Percentiles rank a stretch among this genome's conserved stretches.
phyloP scores from a whole-genome alignment of 53 echinoderm and acorn worm genomes.

The Antedon mediterranea region DNA sequence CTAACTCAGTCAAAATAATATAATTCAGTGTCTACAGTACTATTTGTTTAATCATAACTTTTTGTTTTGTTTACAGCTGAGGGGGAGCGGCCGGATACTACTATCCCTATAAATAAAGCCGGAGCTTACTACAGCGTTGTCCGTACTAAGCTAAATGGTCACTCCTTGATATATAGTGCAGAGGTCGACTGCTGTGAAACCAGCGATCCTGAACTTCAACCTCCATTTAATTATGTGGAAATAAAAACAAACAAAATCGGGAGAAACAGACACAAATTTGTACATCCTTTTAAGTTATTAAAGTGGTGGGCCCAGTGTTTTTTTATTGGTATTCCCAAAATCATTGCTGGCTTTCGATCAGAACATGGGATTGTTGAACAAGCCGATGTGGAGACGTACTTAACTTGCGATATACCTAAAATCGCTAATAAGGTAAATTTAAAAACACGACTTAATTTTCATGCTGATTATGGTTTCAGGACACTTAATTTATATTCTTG shows the following conservation, averaged over 20 bases:
- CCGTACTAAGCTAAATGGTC: constrained; percentile 27
- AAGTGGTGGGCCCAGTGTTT: constrained; percentile 96
- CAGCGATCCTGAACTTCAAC: constrained; percentile 13
- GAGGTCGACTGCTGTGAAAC: constrained; percentile 71
- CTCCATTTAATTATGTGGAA: constrained; percentile 58
- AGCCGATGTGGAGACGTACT: constrained; percentile 43
- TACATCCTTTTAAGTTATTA: constrained; percentile 50
- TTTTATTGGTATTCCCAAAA: constrained; percentile 69
- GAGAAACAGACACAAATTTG: constrained; percentile 36
- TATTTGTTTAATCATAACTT: too few relatives aligned
- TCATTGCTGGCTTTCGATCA: constrained; percentile 83
- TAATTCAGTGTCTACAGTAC: too few relatives aligned
- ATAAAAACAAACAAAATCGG: constrained; percentile 65
- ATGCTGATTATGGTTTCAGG: too few relatives aligned
- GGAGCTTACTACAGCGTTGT: constrained; percentile 68
- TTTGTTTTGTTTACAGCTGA: constrained; percentile 36
- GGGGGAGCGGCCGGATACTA: constrained; percentile 40
- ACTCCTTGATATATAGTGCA: constrained; percentile 51
- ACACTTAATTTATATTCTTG: too few relatives aligned
- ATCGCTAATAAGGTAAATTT: constrained; percentile 25
- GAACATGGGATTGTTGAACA: constrained; percentile 57
- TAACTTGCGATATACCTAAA: constrained; percentile 45
- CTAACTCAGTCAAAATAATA: too few relatives aligned
- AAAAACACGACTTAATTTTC: too few relatives aligned
- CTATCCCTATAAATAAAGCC: constrained; percentile 47